Conservation (phyloP, 2,113 vertebrate species). For the Siniperca knerii region DNA sequence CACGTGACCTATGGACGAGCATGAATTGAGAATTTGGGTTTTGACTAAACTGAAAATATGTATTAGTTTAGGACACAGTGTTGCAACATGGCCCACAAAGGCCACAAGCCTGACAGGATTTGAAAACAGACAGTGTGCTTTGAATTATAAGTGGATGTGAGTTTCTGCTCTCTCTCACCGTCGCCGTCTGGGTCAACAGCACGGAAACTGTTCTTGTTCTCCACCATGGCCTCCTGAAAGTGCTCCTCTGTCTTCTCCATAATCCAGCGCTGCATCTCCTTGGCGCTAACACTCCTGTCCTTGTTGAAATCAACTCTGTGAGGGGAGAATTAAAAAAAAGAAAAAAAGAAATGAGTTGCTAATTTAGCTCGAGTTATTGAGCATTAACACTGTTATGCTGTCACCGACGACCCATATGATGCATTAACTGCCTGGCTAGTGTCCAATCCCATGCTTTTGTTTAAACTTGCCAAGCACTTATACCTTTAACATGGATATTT, state of each 20-base stretch:
- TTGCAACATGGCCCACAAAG: background rate
- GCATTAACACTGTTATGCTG: background rate
- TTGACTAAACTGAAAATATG: background rate
- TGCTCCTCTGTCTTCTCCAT: conserved; percentile 97
- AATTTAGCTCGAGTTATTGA: conserved; percentile 4
- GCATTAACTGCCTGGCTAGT: background rate
- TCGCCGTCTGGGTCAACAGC: conserved; percentile 95
- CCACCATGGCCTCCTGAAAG: conserved; percentile 91
- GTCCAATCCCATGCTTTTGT: background rate
- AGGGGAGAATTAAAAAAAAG: background rate
- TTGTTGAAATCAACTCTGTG: conserved; percentile 91
- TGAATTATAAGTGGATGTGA: background rate
- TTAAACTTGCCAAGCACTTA: background rate
- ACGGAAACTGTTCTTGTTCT: conserved; percentile 93
- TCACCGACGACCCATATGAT: background rate
- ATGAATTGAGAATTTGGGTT: background rate
- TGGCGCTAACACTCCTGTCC: conserved; percentile 90
- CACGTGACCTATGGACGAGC: conserved; percentile 85
- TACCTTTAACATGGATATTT: background rate
- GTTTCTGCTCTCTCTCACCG: conserved; percentile 78
- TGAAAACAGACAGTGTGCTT: background rate
- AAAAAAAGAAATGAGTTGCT: background rate
- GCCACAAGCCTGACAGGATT: background rate
- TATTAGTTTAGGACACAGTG: background rate
- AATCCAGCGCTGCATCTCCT: conserved; percentile 97